A percentile compares a stretch with the other conserved stretches of the same genome.
These are phyloP conservation scores for Tragelaphus scriptus DNA, from an alignment of 2,113 vertebrate species.

Conservation along the genomic window DNA sequence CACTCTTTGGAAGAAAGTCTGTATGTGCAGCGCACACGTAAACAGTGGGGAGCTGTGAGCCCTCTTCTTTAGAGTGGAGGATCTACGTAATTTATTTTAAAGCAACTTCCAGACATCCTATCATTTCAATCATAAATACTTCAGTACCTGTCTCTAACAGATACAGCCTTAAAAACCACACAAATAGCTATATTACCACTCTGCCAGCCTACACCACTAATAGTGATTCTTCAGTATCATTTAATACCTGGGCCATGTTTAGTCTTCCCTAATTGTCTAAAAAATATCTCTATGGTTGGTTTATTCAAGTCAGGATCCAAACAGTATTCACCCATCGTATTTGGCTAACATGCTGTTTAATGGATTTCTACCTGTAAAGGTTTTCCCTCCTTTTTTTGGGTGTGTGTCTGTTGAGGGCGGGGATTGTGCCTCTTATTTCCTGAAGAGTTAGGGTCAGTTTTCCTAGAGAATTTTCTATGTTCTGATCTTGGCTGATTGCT, in stretches of 20 bases:
- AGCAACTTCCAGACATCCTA: not conserved
- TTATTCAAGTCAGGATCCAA: not conserved
- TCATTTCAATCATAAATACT: not conserved
- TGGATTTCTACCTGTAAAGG: not conserved
- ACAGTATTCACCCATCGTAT: not conserved
- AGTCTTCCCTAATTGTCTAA: not conserved
- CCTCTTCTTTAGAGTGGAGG: not conserved
- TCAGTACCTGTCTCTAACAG: not conserved
- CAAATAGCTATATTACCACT: not conserved
- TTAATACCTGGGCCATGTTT: not conserved
- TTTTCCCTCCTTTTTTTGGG: not conserved
- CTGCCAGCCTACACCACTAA: not conserved
- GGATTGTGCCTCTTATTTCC: not conserved
- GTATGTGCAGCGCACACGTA: accelerated
- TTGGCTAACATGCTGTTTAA: not conserved
- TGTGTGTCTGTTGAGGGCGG: not conserved
- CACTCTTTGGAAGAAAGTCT: not conserved
- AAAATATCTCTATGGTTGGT: not conserved
- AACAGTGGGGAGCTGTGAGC: not conserved
- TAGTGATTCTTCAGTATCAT: not conserved
- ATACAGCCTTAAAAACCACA: not conserved
- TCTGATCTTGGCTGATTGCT: not conserved
- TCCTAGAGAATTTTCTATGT: not conserved
- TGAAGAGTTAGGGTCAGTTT: not conserved
- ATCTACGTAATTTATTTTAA: not conserved